Evolutionary conservation across 2,888 invertebrate genomes (phyloP).

Genomic region (Lymantria monacha): DNA sequence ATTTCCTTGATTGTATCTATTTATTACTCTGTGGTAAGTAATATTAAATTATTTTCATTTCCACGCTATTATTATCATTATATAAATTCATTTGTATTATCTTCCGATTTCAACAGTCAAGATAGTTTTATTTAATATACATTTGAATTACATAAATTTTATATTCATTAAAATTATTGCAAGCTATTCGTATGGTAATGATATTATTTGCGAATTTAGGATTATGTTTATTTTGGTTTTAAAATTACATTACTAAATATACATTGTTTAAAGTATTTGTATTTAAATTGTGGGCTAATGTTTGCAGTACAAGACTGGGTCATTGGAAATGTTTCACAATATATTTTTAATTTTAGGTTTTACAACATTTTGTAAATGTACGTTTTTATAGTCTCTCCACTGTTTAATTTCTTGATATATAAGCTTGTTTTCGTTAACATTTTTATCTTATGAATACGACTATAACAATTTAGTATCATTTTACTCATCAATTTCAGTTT

Average conservation of each 20-base stretch:
- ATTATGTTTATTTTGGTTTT: no score
- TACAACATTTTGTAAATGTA: not conserved
- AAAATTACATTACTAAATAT: not conserved
- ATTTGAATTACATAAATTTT: no score
- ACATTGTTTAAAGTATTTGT: not conserved
- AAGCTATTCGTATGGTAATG: no score
- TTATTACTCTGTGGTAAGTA: conserved; percentile 14
- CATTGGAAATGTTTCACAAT: conserved; percentile 9
- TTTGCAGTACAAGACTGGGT: conserved; percentile 2
- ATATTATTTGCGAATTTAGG: no score
- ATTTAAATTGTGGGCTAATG: not conserved
- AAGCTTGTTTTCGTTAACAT: not conserved
- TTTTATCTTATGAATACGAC: not conserved
- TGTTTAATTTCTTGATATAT: not conserved
- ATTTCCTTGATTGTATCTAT: conserved; percentile 41
- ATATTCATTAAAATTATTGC: no score
- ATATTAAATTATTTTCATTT: not conserved
- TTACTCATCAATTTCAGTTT: not conserved
- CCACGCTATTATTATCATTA: no score
- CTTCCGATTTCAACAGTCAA: no score
- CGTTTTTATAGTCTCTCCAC: not conserved
- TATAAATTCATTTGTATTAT: no score
- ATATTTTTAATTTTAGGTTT: conserved; percentile 9
- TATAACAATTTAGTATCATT: not conserved
- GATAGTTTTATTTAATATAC: no score